Percentiles rank a stretch among this genome's conserved stretches.
Evolutionary conservation across 1,140 invertebrate genomes (phyloP).

Genomic region (Drosophila subobscura): DNA sequence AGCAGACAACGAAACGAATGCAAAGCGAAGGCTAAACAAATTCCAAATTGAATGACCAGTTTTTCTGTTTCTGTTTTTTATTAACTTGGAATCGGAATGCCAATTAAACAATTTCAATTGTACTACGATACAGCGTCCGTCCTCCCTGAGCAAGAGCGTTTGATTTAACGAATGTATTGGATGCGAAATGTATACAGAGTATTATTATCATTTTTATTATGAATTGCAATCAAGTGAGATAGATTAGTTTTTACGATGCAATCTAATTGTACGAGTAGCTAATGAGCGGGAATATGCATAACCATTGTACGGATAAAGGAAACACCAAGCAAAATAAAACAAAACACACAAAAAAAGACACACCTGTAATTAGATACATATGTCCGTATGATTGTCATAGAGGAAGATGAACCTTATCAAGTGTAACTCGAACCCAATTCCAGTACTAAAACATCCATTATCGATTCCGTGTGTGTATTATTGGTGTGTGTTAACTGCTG

Average conservation of each 20-base stretch:
- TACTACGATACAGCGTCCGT: constrained; percentile 57
- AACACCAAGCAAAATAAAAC: constrained; percentile 8
- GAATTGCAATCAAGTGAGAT: constrained; percentile 43
- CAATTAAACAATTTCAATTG: constrained; percentile 52
- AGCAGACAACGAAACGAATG: constrained; percentile 52
- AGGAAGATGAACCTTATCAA: constrained; percentile 46
- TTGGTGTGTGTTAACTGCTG: constrained; percentile 59
- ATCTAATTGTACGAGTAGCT: constrained; percentile 73
- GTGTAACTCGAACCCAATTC: constrained; percentile 38
- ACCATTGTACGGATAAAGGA: constrained; percentile 36
- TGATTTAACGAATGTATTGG: constrained; percentile 46
- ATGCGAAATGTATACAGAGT: constrained; percentile 56
- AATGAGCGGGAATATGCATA: constrained; percentile 48
- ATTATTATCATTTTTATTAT: constrained; percentile 41
- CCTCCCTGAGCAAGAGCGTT: constrained; percentile 53
- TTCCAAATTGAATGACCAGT: constrained; percentile 45
- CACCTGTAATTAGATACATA: constrained; percentile 33
- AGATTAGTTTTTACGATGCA: constrained; percentile 68
- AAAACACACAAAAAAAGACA: constrained; percentile 22
- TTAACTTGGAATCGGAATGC: constrained; percentile 34
- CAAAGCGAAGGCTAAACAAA: constrained; percentile 7
- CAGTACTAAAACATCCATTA: constrained; percentile 42
- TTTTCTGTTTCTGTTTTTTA: constrained; percentile 59
- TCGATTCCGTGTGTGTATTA: constrained; percentile 51
- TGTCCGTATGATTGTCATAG: neutral